Conservation (phyloP, 2,797 vertebrate genomes). For the Anableps anableps region DNA sequence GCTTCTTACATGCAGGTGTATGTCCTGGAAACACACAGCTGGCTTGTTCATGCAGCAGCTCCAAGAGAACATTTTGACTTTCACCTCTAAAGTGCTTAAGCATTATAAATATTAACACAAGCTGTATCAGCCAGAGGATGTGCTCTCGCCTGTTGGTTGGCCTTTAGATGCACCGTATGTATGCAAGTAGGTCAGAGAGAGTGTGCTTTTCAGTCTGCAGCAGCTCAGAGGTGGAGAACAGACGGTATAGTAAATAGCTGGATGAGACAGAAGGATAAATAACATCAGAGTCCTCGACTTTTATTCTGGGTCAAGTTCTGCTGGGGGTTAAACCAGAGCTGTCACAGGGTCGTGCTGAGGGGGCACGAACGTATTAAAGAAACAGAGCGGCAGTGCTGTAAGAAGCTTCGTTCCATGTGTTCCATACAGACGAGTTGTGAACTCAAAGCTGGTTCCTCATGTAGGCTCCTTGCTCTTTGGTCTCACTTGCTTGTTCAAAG, state of each 20-base stretch:
- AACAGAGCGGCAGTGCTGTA: not conserved
- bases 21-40: not conserved
- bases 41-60: not conserved
- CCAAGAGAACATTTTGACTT: not conserved
- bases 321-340: not conserved
- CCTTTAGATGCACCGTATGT: slow-evolving; percentile 33
- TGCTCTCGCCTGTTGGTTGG: slow-evolving; percentile 24
- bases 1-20: slow-evolving; percentile 8
- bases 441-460: not conserved
- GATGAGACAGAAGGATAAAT: slow-evolving; percentile 8
- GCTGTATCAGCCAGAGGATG: slow-evolving; percentile 17
- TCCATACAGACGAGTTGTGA: too few species aligned
- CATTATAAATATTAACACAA: slow-evolving; percentile 6
- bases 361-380: not conserved
- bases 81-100: slow-evolving; percentile 5
- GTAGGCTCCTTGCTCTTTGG: not conserved
- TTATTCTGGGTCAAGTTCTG: not conserved
- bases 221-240: not conserved
- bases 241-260: not conserved
- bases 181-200: slow-evolving; percentile 49
- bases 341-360: not conserved
- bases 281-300: not conserved
- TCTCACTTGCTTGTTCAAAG: not conserved
- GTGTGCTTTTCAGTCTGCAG: not conserved
- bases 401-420: too few species aligned